phyloP scores from a whole-genome alignment of 2,888 invertebrate species.

The Acanthopleura granulata region DNA sequence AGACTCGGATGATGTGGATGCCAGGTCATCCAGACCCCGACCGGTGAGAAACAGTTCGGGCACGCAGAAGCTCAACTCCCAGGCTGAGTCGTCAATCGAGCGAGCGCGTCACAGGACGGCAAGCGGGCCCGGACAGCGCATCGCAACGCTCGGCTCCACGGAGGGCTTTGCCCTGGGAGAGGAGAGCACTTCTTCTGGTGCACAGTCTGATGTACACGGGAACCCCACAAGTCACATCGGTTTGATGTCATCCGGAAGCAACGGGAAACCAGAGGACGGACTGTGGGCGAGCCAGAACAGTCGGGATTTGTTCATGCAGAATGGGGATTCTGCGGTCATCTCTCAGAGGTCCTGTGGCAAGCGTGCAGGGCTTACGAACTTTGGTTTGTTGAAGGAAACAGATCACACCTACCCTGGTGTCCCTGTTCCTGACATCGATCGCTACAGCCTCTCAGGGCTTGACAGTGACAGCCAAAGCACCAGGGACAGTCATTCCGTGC shows the following conservation, averaged over 20 bases:
- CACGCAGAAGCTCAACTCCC: not conserved
- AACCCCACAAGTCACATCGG: not conserved
- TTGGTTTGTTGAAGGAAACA: not conserved
- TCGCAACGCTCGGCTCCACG: not conserved
- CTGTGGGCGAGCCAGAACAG: slow-evolving; percentile 16
- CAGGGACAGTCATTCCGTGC: not conserved
- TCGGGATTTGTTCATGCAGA: not conserved
- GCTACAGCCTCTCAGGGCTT: slow-evolving; percentile 2
- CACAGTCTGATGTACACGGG: not conserved
- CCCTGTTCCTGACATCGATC: slow-evolving; percentile 6
- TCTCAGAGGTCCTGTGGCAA: not conserved
- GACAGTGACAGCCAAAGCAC: not conserved
- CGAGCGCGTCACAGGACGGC: not conserved
- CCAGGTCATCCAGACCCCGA: not conserved
- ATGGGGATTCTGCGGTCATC: not conserved
- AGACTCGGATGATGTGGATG: slow-evolving; percentile 6
- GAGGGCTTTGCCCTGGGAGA: not conserved
- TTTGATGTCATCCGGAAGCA: not conserved
- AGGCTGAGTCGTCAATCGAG: not conserved
- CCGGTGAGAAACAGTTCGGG: not conserved
- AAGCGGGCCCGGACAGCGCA: not conserved
- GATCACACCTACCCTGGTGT: slow-evolving; percentile 9
- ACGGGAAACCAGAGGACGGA: not conserved
- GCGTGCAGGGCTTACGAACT: not conserved
- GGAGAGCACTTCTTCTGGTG: not conserved